phyloP scores from a whole-genome alignment of 2,888 invertebrate species.

The Stictocephala bisonia region DNA sequence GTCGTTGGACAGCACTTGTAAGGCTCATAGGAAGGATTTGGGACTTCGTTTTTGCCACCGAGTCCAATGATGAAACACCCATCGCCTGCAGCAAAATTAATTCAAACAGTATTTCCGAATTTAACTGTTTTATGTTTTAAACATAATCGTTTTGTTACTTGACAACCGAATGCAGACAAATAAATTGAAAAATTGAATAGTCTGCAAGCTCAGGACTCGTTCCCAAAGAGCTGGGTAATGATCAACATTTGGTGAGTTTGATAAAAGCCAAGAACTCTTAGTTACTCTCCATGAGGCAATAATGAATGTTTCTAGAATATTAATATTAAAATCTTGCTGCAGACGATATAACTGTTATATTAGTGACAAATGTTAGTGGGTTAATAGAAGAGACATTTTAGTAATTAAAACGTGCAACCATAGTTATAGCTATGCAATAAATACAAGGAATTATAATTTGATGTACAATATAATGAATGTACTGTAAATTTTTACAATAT shows the following conservation, averaged over 20 bases:
- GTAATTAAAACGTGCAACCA: constrained; percentile 18
- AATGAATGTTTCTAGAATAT: constrained; percentile 27
- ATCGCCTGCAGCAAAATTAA: constrained; percentile 82
- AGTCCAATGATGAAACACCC: constrained; percentile 97
- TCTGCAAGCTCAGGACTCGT: constrained; percentile 14
- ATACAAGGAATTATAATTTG: no score
- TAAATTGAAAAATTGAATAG: neutral
- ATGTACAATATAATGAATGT: no score
- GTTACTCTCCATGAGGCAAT: constrained; percentile 11
- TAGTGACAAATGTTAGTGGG: constrained; percentile 45
- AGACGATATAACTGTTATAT: constrained; percentile 56
- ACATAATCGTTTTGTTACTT: constrained; percentile 24
- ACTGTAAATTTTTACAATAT: no score
- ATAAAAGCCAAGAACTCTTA: constrained; percentile 5
- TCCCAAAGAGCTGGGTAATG: neutral
- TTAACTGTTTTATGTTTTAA: constrained; percentile 13
- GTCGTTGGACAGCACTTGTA: constrained; percentile 94
- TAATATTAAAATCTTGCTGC: constrained; percentile 53
- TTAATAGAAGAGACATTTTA: constrained; percentile 43
- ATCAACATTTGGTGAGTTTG: constrained; percentile 14
- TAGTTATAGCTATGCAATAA: no score
- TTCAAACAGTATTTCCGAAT: constrained; percentile 47
- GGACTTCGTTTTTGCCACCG: constrained; percentile 84
- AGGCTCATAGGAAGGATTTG: constrained; percentile 83
- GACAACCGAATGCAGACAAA: constrained; percentile 38